Base-by-base conservation (phyloP, 2,113 vertebrate species). In the Emydocephalus ijimae region DNA sequence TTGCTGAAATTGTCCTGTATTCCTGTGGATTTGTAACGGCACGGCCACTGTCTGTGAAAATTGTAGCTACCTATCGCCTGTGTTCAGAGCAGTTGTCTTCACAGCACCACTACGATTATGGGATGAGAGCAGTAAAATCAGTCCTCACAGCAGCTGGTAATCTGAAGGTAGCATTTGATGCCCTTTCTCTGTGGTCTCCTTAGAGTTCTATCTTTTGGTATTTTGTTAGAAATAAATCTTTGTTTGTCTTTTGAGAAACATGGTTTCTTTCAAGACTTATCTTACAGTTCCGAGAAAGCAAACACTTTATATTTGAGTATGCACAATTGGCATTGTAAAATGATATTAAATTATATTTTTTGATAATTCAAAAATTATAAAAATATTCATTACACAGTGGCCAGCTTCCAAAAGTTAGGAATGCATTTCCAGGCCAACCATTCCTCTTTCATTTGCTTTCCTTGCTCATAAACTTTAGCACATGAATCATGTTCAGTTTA, bases 1-100 rank as follows among this genome's bases (percentile, higher is more conserved):
- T 99, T 48, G 98, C 98, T 0, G 99, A 99, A 96, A 99, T 99
- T 1, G 98, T 99, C 93, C 97, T 99, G 7, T 99, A 99, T 96
- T 99, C 98, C 0, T 99, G 98, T 29, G 98, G 98, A 1, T 99
- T 99, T 96, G 98, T 99, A 91, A 98, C 97, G 29, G 98, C 99
- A 1, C 98, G 98, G 43, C 98, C 98, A 0, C 97, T 99, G 1
- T 99, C 98, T 0, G 98, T 99, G 92, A 99, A 99, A 95, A 99
- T 99, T 3, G 98, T 99, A 91, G 98, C 98, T 4, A 99, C 98
- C 0, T 99, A 99, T 93, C 98, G 98, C 64, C 94, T 99, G 52
- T 98, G 98, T 92, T 98, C 98, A 0, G 98, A 99, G 93, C 98
- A 99, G 92, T 92, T 99, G 92, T 99, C 98, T 20, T 98, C 98